These are phyloP conservation scores for Bombus sibiricus DNA, from an alignment of 1,140 invertebrate species.

Conservation along the genomic window DNA sequence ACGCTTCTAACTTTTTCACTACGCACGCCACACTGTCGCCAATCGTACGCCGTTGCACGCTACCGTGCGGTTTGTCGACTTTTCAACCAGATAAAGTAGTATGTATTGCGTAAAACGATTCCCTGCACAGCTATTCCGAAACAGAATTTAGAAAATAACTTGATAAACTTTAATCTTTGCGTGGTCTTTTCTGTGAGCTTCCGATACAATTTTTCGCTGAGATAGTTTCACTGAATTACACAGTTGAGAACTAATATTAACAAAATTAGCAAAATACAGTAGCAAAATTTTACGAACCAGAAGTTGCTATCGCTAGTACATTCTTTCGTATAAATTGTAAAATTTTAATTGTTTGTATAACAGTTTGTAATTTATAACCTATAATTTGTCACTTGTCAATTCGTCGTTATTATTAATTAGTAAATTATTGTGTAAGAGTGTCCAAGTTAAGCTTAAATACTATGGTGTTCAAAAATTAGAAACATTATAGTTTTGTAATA, in stretches of 20 bases:
- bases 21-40: conserved; percentile 16
- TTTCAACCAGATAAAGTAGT: not conserved
- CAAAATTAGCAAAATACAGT: too few relatives aligned
- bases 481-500: not conserved
- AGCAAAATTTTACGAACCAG: too few relatives aligned
- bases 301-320: not conserved
- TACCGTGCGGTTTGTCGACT: conserved; percentile 1
- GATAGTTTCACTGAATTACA: not conserved
- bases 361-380: too few relatives aligned
- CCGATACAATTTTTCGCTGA: not conserved
- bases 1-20: conserved; percentile 13
- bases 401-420: not conserved
- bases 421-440: not conserved
- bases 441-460: not conserved
- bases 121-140: not conserved
- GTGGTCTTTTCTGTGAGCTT: too few relatives aligned
- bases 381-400: not conserved
- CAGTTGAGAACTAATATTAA: too few relatives aligned
- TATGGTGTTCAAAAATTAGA: not conserved
- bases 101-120: not conserved
- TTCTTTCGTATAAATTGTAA: not conserved
- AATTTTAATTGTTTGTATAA: not conserved
- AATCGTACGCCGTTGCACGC: not conserved
- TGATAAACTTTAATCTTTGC: not conserved
- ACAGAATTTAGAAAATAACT: not conserved